phyloP scores from a whole-genome alignment of 2,113 vertebrate species.

The Ageneiosus marmoratus region DNA sequence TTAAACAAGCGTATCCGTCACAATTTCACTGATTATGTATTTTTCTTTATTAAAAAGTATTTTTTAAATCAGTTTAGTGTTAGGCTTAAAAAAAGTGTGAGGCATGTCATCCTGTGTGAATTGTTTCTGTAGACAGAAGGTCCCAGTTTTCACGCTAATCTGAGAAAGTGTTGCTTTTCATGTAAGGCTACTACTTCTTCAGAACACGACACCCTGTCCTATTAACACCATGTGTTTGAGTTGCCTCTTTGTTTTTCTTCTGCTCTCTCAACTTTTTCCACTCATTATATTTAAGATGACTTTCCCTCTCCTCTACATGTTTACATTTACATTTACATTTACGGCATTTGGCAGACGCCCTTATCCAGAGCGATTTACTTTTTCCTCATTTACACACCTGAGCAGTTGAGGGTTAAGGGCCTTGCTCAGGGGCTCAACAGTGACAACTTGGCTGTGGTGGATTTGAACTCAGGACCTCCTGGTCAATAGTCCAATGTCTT shows the following conservation, averaged over 20 bases:
- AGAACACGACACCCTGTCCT: neutral
- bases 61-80: neutral
- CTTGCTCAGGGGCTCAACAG: too few relatives aligned
- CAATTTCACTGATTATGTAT: neutral
- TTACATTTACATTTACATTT: too few relatives aligned
- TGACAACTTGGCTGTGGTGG: too few relatives aligned
- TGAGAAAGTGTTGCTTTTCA: conserved; percentile 1
- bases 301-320: neutral
- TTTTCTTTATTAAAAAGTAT: neutral
- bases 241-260: neutral
- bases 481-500: too few relatives aligned
- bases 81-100: neutral
- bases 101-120: neutral
- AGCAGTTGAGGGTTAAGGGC: too few relatives aligned
- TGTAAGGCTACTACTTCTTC: neutral
- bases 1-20: neutral
- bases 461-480: too few relatives aligned
- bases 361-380: too few relatives aligned
- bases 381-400: too few relatives aligned
- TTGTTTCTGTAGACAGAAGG: neutral
- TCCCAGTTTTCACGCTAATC: neutral
- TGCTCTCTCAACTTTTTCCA: neutral
- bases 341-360: too few relatives aligned
- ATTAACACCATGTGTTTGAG: neutral
- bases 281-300: neutral